Evolutionary conservation across 2,888 invertebrate species (phyloP).

Genomic region (Caenorhabditis japonica): DNA sequence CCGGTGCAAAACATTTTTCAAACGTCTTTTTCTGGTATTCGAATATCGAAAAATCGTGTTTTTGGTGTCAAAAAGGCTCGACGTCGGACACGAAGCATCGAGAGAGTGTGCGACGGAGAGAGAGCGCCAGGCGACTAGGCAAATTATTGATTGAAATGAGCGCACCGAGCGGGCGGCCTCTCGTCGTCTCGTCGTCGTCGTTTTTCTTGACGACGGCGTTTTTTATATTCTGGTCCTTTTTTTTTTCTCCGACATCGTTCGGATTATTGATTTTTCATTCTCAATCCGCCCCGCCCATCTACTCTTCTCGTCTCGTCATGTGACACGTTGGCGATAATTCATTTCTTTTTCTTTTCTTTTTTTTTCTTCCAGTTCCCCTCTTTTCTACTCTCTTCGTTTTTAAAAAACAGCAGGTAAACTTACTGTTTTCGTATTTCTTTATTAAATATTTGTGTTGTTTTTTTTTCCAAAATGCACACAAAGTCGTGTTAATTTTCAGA

Average conservation of each 20-base stretch:
- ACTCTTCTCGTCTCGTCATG: conserved; percentile 17
- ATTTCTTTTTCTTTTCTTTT: neutral
- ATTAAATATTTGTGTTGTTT: neutral
- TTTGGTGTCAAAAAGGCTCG: no score
- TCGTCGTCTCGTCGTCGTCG: conserved; percentile 5
- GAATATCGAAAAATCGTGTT: no score
- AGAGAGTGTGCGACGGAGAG: no score
- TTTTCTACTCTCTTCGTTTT: neutral
- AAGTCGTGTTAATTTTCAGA: conserved; percentile 24
- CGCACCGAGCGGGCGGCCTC: conserved; percentile 10
- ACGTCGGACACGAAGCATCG: no score
- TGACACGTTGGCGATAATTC: neutral
- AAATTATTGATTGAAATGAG: conserved; percentile 24
- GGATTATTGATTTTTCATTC: conserved; percentile 22
- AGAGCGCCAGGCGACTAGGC: no score
- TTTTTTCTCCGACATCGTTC: conserved; percentile 1
- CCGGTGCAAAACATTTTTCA: no score
- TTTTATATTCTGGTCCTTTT: no score
- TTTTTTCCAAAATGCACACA: neutral
- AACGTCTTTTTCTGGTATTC: no score
- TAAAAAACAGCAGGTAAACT: no score
- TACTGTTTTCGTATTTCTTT: neutral
- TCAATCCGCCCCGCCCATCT: neutral
- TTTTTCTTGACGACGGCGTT: neutral
- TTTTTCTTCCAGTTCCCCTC: neutral